Conservation (phyloP, 2,797 vertebrate genomes). For the Crenichthys baileyi region DNA sequence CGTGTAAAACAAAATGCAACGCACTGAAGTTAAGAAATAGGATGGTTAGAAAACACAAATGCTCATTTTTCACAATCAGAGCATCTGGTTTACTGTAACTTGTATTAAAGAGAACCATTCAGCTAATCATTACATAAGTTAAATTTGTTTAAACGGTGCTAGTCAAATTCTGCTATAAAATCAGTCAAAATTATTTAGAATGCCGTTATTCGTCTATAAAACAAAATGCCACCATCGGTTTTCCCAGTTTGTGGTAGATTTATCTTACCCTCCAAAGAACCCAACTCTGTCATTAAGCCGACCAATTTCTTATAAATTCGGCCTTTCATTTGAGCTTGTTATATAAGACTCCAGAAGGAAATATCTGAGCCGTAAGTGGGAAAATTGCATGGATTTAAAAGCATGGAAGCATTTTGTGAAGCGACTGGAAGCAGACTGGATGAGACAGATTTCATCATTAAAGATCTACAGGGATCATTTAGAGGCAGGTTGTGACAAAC, state of each 20-base stretch:
- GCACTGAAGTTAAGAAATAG: background rate
- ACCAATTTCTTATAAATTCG: background rate
- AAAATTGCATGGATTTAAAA: background rate
- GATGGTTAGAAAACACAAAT: background rate
- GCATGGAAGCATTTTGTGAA: background rate
- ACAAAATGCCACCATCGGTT: background rate
- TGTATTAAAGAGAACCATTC: background rate
- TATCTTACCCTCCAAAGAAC: background rate
- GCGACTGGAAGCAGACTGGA: background rate
- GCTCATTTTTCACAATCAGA: conserved; percentile 3
- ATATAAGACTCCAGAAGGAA: background rate
- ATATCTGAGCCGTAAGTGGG: background rate
- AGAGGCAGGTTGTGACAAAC: background rate
- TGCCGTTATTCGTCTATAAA: background rate
- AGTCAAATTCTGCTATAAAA: background rate
- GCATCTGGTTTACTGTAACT: background rate
- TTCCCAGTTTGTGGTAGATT: background rate
- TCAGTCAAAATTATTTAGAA: background rate
- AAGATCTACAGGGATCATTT: background rate
- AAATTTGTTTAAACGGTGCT: background rate
- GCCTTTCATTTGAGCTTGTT: background rate
- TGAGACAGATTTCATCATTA: background rate
- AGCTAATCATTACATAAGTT: background rate
- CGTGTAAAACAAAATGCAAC: conserved; percentile 5
- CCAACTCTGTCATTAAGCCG: background rate